phyloP scores from a whole-genome alignment of 1,140 invertebrate species.

The Varroa destructor region DNA sequence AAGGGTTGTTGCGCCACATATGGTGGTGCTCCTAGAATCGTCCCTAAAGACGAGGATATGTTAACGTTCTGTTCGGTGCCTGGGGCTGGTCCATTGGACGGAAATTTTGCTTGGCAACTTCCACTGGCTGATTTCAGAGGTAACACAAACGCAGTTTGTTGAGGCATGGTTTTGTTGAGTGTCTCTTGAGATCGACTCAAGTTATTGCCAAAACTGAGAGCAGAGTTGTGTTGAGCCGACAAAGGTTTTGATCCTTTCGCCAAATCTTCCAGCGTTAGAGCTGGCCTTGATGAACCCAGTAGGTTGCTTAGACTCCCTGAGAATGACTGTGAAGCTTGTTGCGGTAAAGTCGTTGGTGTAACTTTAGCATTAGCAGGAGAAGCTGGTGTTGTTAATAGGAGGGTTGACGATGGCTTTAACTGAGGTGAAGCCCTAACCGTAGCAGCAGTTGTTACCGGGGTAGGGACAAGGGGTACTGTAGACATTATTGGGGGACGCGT shows the following conservation, averaged over 20 bases:
- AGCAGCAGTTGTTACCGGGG: too few relatives aligned
- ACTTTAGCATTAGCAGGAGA: background rate
- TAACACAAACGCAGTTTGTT: conserved; percentile 14
- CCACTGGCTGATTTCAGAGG: conserved; percentile 21
- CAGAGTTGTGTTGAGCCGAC: background rate
- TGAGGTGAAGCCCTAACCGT: too few relatives aligned
- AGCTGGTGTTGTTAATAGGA: background rate
- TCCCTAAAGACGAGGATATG: too few relatives aligned
- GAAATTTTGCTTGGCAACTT: background rate
- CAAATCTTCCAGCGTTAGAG: conserved; percentile 12
- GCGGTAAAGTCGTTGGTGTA: background rate
- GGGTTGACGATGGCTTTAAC: background rate
- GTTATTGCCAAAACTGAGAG: conserved; percentile 11
- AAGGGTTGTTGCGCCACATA: too few relatives aligned
- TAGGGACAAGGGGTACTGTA: too few relatives aligned
- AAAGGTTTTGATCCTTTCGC: conserved; percentile 12
- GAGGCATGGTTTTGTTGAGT: conserved; percentile 15
- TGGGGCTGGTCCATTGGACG: too few relatives aligned
- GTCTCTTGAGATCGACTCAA: conserved; percentile 25
- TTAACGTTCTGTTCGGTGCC: too few relatives aligned
- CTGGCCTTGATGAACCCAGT: background rate
- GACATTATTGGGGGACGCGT: too few relatives aligned
- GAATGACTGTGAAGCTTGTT: conserved; percentile 1
- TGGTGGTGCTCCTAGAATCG: too few relatives aligned
- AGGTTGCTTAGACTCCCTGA: conserved; percentile 5